A percentile compares a stretch with the other conserved stretches of the same genome.
phyloP scores from a whole-genome alignment of 1,140 invertebrate species.

The Eumeta japonica region DNA sequence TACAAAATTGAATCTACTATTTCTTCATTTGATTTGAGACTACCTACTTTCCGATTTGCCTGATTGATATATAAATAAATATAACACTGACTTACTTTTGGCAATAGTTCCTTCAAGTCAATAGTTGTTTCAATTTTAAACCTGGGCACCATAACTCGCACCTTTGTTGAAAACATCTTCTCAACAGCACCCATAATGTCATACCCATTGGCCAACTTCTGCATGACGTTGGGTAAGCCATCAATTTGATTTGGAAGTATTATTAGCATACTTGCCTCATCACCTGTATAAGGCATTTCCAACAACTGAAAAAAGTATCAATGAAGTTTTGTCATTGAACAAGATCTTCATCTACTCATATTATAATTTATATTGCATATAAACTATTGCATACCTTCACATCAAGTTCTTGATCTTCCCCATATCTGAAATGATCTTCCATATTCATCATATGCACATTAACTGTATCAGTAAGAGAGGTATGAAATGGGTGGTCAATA shows the following conservation, averaged over 20 bases:
- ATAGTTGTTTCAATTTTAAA: constrained; percentile 53
- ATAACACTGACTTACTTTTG: constrained; percentile 25
- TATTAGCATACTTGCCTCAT: constrained; percentile 64
- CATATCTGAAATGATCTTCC: constrained; percentile 55
- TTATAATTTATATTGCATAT: no score
- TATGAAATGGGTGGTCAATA: constrained; percentile 47
- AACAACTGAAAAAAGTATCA: constrained; percentile 56
- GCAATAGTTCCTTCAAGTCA: constrained; percentile 27
- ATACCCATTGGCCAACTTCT: constrained; percentile 28
- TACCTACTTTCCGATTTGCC: no score
- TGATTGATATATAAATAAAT: no score
- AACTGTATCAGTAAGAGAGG: constrained; percentile 41
- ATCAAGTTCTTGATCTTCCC: constrained; percentile 51
- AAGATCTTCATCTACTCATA: no score
- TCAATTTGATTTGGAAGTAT: constrained; percentile 65
- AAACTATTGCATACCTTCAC: constrained; percentile 55
- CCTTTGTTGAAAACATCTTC: constrained; percentile 35
- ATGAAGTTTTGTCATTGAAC: no score
- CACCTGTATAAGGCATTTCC: constrained; percentile 60
- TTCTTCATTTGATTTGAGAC: no score
- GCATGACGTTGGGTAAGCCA: constrained; percentile 42
- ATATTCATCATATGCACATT: constrained; percentile 67
- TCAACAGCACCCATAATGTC: constrained; percentile 28
- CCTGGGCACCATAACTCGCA: constrained; percentile 43
- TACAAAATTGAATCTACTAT: no score